Evolutionary conservation across 2,888 invertebrate genomes (phyloP), one percentile per base, ranked within the genome.

Genomic region (Cynaeus angustus): DNA sequence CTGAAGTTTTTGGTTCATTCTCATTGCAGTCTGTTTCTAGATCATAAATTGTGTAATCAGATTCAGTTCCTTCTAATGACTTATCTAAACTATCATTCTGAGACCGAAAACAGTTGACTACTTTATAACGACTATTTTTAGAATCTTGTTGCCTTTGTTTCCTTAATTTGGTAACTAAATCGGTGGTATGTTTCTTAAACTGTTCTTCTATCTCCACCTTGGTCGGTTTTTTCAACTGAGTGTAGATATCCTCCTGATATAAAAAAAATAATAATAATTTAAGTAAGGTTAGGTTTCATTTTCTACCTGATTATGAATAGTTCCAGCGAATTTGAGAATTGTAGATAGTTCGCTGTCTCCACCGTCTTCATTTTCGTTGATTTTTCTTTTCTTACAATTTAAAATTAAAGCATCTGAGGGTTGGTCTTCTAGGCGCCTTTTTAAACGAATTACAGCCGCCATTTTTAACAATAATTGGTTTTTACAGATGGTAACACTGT

Each of bases 311-410:
- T 88, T 88, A 66, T 89, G 86, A n/a, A 92, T 87, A 14, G 93
- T 94, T 68, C 91, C 92, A 45, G 91, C 90, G 78, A 93, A 92
- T 78, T 91, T 91, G 8, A 93, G 88, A 37, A 93, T 84, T 0
- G 92, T 88, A 0, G 91, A 89, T 5, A 88, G 84, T 73, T 88
- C 85, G 66, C 87, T 86, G 66, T 83, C 81, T 3, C 70, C 65
- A 26, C 75, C 56, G 30, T 52, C 16, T 5, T 74, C 67, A 64
- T 86, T 85, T 33, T 82, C 79, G 50, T 89, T 88, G 2, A 87
- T 86, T 86, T 91, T 93, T 50, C 87, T 86, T 50, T 89, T 88
- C 83, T 94, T 94, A 76, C 92, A 92, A 76, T 91, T 88, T 46
- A 94, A 86, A 52, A 94, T 87, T 72, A 94, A 85, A 1, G 91